These are phyloP conservation scores for Myotis daubentonii DNA, from an alignment of 2,797 vertebrate genomes.

Conservation along the genomic window DNA sequence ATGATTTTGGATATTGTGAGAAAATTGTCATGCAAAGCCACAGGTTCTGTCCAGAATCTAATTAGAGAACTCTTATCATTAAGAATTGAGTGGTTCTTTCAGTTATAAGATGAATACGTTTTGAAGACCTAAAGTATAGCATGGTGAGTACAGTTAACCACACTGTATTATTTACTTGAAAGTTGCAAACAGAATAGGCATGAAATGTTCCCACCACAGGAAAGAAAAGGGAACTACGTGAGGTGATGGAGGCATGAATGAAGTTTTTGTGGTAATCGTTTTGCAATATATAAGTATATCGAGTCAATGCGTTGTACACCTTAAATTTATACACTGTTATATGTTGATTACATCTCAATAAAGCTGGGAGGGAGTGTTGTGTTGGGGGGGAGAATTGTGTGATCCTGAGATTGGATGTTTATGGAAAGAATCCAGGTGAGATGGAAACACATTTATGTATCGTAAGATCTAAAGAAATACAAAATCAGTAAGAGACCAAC, in stretches of 20 bases:
- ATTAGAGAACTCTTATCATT: background rate
- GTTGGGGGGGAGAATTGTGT: background rate
- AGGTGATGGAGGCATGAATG: background rate
- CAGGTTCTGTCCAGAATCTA: background rate
- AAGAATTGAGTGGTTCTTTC: background rate
- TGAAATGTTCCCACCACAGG: background rate
- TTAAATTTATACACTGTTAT: background rate
- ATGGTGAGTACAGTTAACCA: background rate
- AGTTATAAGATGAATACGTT: background rate
- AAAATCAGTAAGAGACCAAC: background rate
- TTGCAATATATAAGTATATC: background rate
- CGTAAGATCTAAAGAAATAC: background rate
- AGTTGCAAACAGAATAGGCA: background rate
- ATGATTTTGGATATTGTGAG: background rate
- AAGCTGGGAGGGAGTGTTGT: background rate
- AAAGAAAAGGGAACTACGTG: background rate
- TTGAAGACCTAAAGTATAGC: background rate
- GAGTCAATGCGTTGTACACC: background rate
- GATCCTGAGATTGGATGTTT: background rate
- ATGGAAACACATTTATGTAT: background rate
- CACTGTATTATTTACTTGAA: background rate
- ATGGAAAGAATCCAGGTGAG: constrained; percentile 18
- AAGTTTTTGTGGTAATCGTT: background rate
- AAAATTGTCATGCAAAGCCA: background rate
- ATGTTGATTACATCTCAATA: background rate